These are phyloP conservation scores for Cynopterus brachyotis DNA, from an alignment of 2,113 vertebrate genomes.

Conservation along the genomic window DNA sequence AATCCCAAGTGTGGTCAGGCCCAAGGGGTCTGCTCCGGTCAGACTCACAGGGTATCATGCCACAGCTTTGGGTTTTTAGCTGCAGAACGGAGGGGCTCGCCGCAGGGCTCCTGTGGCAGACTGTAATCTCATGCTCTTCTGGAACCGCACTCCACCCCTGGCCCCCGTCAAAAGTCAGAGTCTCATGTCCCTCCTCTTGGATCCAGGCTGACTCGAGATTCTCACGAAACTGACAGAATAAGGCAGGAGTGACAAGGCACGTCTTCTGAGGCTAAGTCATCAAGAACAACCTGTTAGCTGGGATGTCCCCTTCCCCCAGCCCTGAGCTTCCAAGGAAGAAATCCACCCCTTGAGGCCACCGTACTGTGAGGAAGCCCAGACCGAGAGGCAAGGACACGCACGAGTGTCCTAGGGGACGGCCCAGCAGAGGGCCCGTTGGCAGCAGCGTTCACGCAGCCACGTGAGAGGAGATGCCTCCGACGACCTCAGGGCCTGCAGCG, in stretches of 20 bases:
- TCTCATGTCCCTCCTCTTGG: not conserved
- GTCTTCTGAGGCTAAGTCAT: not conserved
- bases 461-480: not conserved
- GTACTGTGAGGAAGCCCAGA: not conserved
- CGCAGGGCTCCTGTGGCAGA: not conserved
- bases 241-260: not conserved
- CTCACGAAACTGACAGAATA: not conserved
- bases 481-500: not conserved
- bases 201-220: not conserved
- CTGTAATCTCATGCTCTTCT: not conserved
- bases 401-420: not conserved
- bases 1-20: not conserved
- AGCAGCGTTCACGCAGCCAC: fast-evolving
- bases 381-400: fast-evolving
- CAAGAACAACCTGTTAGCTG: not conserved
- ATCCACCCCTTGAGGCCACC: not conserved
- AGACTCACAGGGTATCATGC: fast-evolving
- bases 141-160: not conserved
- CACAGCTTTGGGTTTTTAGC: not conserved
- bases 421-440: fast-evolving
- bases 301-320: not conserved
- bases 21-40: no score
- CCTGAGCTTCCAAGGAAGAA: not conserved
- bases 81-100: not conserved
- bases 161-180: not conserved